These are phyloP conservation scores for Periplaneta americana DNA, from an alignment of 1,140 invertebrate species.

Conservation along the genomic window DNA sequence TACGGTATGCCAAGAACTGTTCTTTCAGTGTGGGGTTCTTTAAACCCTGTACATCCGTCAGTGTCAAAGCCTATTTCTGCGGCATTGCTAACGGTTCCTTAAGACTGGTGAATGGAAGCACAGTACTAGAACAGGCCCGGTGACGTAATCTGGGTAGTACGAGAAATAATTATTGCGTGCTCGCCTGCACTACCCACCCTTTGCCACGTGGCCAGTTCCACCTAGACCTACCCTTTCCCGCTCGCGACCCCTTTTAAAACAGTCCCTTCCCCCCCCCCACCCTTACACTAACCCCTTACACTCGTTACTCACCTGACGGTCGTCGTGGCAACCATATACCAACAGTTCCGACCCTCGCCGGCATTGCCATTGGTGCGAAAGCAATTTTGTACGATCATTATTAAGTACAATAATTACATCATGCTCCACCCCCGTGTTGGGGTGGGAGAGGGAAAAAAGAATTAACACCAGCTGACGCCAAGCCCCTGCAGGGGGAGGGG, in stretches of 20 bases:
- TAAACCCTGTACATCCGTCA: no score
- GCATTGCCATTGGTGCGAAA: constrained; percentile 14
- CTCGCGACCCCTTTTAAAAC: background rate
- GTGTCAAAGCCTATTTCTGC: no score
- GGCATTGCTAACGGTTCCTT: no score
- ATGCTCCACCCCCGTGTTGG: constrained; percentile 1
- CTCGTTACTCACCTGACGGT: constrained; percentile 11
- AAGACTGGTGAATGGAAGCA: no score
- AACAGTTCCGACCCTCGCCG: background rate
- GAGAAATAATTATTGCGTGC: background rate
- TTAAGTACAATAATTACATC: constrained; percentile 15
- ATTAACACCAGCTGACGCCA: constrained; percentile 11
- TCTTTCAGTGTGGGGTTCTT: no score
- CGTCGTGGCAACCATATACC: constrained; percentile 1
- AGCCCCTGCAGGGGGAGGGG: background rate
- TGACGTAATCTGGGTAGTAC: background rate
- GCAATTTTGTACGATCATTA: constrained; percentile 14
- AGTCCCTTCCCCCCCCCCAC: background rate
- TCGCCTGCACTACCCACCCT: no score
- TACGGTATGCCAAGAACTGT: no score
- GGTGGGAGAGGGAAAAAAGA: constrained; percentile 1
- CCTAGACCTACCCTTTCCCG: background rate
- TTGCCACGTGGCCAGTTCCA: background rate
- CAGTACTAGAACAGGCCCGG: background rate
- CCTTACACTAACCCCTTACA: background rate